Conservation (phyloP, 2,888 invertebrate species). For the Drosophila monieri region DNA sequence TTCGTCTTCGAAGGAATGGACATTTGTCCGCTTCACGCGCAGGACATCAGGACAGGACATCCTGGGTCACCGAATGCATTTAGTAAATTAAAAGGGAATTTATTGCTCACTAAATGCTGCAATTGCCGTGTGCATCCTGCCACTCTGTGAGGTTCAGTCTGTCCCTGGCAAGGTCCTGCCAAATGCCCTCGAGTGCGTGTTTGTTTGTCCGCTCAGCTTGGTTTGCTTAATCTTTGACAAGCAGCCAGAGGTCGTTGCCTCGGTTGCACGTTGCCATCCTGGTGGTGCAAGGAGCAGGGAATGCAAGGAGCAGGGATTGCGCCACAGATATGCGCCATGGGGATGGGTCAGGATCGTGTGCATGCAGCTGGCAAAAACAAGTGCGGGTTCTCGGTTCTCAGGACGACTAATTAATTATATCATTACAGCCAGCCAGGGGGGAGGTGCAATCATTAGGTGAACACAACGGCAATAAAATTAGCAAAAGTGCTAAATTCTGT, state of each 20-base stretch:
- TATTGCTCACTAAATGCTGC: constrained; percentile 79
- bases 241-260: constrained; percentile 73
- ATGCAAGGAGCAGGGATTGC: constrained; percentile 29
- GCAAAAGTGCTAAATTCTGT: constrained; percentile 7
- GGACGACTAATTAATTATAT: constrained; percentile 48
- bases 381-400: constrained; percentile 22
- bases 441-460: constrained; percentile 20
- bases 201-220: constrained; percentile 70
- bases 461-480: constrained; percentile 22
- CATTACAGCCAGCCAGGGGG: constrained; percentile 20
- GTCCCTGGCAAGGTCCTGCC: constrained; percentile 25
- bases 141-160: background rate
- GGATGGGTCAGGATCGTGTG: constrained; percentile 20
- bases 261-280: constrained; percentile 19
- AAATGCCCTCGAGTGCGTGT: constrained; percentile 47
- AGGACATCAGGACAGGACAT: constrained; percentile 38
- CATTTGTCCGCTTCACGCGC: constrained; percentile 75
- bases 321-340: constrained; percentile 1
- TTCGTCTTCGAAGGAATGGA: constrained; percentile 65
- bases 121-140: constrained; percentile 55
- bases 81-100: constrained; percentile 80
- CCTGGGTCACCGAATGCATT: constrained; percentile 68
- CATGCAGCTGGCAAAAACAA: constrained; percentile 48
- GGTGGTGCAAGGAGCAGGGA: constrained; percentile 54
- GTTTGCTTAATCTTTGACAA: constrained; percentile 80